Percentiles rank a stretch among this genome's conserved stretches.
These are phyloP conservation scores for Andrena trimmerana DNA, from an alignment of 2,888 invertebrate species.

Conservation along the genomic window DNA sequence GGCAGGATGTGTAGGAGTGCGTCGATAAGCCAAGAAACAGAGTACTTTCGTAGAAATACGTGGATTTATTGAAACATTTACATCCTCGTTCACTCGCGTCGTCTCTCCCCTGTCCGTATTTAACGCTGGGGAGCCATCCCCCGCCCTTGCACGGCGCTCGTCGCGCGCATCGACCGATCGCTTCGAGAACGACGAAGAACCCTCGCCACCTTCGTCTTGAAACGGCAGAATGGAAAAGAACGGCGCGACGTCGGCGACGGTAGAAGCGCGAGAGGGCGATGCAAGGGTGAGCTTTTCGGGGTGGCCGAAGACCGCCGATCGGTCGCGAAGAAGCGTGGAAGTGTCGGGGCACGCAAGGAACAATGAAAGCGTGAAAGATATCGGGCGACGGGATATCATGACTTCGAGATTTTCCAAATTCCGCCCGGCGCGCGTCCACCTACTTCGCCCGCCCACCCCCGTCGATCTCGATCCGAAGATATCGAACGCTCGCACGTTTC, in stretches of 20 bases:
- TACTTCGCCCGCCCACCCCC: not conserved
- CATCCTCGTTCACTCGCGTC: conserved; percentile 76
- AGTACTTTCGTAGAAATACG: conserved; percentile 82
- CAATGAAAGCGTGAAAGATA: conserved; percentile 60
- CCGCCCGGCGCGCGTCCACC: conserved; percentile 3
- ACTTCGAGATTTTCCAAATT: conserved; percentile 49
- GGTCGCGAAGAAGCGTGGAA: conserved; percentile 25
- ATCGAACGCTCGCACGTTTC: not conserved
- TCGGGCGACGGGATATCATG: conserved; percentile 57
- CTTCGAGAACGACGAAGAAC: conserved; percentile 18
- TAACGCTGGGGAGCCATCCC: not conserved
- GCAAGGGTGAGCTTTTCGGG: not conserved
- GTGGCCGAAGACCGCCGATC: not conserved
- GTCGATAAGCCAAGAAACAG: not conserved
- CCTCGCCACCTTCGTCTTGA: conserved; percentile 17
- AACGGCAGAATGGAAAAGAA: conserved; percentile 16
- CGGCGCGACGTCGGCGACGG: not conserved
- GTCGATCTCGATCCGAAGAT: not conserved
- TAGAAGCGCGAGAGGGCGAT: not conserved
- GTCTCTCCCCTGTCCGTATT: conserved; percentile 50
- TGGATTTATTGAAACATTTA: conserved; percentile 84
- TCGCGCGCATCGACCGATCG: conserved; percentile 18
- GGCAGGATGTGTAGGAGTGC: too few species aligned
- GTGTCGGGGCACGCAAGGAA: conserved; percentile 41
- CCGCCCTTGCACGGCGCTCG: conserved; percentile 1